Evolutionary conservation across 2,113 vertebrate species (phyloP).

Genomic region (Oceanites oceanicus): DNA sequence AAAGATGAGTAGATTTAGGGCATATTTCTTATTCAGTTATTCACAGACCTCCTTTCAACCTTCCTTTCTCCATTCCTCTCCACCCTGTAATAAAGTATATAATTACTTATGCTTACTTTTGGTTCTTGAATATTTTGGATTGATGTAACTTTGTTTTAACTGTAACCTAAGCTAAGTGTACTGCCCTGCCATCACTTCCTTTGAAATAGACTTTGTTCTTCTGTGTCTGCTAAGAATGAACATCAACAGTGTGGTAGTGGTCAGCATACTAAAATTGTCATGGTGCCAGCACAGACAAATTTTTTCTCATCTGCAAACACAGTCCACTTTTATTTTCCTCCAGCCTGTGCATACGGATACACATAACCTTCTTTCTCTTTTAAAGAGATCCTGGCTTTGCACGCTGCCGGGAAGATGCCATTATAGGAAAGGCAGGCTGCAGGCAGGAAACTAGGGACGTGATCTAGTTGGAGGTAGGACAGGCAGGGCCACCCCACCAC

Average conservation of each 20-base stretch:
- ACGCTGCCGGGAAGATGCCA: fast-evolving
- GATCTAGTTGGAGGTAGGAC: background rate
- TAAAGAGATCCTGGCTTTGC: background rate
- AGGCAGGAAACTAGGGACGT: background rate
- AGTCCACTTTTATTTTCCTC: background rate
- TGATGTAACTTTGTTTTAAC: background rate
- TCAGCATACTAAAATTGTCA: background rate
- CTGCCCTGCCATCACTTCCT: background rate
- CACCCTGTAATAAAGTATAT: background rate
- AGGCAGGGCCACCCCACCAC: background rate
- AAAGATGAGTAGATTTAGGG: background rate
- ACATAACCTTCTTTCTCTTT: background rate
- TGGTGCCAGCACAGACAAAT: background rate
- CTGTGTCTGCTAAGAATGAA: background rate
- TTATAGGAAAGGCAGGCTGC: background rate
- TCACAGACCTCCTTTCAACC: background rate
- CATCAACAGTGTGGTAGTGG: background rate
- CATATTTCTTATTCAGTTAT: background rate
- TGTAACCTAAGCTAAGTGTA: background rate
- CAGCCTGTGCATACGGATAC: background rate
- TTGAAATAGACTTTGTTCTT: background rate
- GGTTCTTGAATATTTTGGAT: background rate
- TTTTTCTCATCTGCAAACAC: background rate
- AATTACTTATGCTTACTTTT: background rate
- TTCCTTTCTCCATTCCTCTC: background rate